A percentile compares a stretch with the other conserved stretches of the same genome.
Conservation (phyloP, 2,888 invertebrate species). For the Cantharis flavilabris region DNA sequence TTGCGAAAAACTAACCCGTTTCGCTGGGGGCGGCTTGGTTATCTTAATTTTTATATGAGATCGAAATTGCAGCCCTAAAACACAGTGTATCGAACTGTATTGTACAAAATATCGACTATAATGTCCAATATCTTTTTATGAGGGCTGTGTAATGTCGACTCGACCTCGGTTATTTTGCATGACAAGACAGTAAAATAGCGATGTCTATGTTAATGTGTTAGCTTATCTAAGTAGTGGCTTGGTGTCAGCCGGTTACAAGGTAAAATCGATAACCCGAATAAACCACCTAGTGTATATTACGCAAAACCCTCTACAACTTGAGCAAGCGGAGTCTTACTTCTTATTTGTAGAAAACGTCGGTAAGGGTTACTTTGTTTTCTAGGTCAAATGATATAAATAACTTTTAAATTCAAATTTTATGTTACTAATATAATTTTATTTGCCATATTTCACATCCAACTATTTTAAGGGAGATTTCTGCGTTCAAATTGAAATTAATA, state of each 20-base stretch:
- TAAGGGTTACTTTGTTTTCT: background rate
- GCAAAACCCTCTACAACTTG: background rate
- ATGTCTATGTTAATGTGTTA: constrained; percentile 46
- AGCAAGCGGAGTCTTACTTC: background rate
- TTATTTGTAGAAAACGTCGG: background rate
- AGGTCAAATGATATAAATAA: background rate
- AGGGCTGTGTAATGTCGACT: constrained; percentile 24
- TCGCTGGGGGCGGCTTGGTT: background rate
- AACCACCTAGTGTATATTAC: constrained; percentile 13
- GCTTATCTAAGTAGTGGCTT: constrained; percentile 40
- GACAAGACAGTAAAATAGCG: constrained; percentile 33
- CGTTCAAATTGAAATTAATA: background rate
- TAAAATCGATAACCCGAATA: constrained; percentile 43
- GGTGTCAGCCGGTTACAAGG: constrained; percentile 45
- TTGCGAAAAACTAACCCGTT: background rate
- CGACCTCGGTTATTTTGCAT: constrained; percentile 18
- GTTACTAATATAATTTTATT: background rate
- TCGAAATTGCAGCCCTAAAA: background rate
- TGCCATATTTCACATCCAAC: background rate
- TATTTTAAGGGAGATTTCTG: background rate
- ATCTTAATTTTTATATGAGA: background rate
- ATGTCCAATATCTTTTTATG: constrained; percentile 29
- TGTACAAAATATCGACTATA: background rate
- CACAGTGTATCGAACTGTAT: background rate
- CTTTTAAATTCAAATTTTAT: background rate